These are phyloP conservation scores for Girardinus metallicus DNA, from an alignment of 2,797 vertebrate genomes.

Conservation along the genomic window DNA sequence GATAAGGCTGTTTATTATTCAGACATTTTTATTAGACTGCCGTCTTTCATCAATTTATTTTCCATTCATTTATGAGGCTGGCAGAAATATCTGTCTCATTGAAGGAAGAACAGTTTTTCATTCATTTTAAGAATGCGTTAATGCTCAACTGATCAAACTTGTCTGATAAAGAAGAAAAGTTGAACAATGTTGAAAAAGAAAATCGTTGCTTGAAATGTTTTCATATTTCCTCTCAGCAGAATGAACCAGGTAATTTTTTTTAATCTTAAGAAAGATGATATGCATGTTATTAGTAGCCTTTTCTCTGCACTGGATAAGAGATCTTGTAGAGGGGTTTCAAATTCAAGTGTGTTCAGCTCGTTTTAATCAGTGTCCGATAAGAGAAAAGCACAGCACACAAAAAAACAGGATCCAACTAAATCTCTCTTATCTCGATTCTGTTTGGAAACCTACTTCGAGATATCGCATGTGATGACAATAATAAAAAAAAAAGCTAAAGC, in stretches of 20 bases:
- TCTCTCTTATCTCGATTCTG: background rate
- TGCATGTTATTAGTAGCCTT: background rate
- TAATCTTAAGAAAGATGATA: background rate
- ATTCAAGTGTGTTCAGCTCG: background rate
- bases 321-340: background rate
- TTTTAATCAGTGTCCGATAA: background rate
- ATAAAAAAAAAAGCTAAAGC: slow-evolving; percentile 32
- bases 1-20: background rate
- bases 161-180: background rate
- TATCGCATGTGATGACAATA: slow-evolving; percentile 10
- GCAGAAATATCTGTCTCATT: background rate
- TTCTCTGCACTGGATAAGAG: background rate
- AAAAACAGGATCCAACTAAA: background rate
- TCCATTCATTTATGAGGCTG: background rate
- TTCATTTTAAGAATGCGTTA: background rate
- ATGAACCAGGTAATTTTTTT: background rate
- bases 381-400: background rate
- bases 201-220: no score
- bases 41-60: background rate
- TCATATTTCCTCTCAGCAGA: background rate
- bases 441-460: slow-evolving; percentile 14
- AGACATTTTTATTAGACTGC: background rate
- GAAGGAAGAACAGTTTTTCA: background rate
- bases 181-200: background rate
- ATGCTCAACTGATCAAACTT: background rate